Conservation (phyloP, 2,888 invertebrate species). For the Zygogramma bicolorata region DNA sequence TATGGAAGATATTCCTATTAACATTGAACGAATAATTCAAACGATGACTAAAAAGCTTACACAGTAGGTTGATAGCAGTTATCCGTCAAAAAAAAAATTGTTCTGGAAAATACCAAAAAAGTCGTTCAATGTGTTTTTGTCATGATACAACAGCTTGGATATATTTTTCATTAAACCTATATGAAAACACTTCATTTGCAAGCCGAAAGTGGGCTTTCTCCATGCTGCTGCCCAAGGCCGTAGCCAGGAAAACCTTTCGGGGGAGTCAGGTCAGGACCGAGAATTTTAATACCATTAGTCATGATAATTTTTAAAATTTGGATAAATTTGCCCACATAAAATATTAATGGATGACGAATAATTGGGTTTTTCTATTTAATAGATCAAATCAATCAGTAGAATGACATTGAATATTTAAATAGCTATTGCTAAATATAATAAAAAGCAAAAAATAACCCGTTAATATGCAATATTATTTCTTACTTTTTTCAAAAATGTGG, state of each 20-base stretch:
- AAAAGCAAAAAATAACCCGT: conserved; percentile 2
- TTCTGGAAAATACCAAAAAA: no score
- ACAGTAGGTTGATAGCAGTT: no score
- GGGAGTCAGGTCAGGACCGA: conserved; percentile 2
- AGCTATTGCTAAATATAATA: neutral
- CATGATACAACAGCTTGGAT: no score
- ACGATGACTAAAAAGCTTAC: no score
- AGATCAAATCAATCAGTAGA: conserved; percentile 15
- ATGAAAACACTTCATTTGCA: no score
- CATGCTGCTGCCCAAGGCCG: neutral
- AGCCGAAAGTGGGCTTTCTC: no score
- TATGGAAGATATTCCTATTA: no score
- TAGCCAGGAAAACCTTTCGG: conserved; percentile 12
- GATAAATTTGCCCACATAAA: conserved; percentile 8
- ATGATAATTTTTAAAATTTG: conserved; percentile 1
- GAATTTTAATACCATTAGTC: neutral
- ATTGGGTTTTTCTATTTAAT: conserved; percentile 8
- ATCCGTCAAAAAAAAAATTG: no score
- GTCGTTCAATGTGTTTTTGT: no score
- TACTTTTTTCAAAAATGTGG: neutral
- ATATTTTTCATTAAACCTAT: no score
- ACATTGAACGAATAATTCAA: no score
- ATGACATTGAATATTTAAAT: conserved; percentile 14
- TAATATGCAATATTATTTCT: conserved; percentile 8
- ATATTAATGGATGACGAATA: conserved; percentile 6